phyloP scores from a whole-genome alignment of 2,113 vertebrate species.

The Proteles cristata region DNA sequence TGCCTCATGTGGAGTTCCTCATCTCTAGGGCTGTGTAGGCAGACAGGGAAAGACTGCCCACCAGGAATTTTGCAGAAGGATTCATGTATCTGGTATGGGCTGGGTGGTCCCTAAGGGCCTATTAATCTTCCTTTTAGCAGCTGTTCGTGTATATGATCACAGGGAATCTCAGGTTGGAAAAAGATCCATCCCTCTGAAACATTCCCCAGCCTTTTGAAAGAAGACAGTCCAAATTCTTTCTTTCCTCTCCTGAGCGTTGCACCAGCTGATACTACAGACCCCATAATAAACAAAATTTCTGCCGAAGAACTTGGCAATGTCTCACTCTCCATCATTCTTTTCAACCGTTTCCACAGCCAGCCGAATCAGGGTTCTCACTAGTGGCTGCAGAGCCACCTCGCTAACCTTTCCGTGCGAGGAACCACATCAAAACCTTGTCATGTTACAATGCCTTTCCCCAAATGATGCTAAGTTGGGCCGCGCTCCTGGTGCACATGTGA shows the following conservation, averaged over 20 bases:
- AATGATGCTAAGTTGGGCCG: conserved; percentile 74
- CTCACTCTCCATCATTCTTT: conserved; percentile 64
- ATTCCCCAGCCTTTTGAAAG: conserved; percentile 38
- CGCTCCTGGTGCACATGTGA: conserved; percentile 55
- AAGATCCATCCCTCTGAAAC: neutral
- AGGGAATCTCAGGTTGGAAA: neutral
- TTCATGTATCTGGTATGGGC: neutral
- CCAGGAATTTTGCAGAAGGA: neutral
- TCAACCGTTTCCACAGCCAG: neutral
- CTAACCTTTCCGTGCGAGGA: conserved; percentile 71
- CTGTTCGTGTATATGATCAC: neutral
- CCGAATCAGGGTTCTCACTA: conserved; percentile 55
- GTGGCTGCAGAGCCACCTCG: conserved; percentile 55
- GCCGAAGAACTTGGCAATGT: conserved; percentile 49
- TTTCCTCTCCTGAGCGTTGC: neutral
- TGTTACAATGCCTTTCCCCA: conserved; percentile 51
- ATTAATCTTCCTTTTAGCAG: conserved; percentile 60
- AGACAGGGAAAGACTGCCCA: neutral
- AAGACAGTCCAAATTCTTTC: conserved; percentile 56
- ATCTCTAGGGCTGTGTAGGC: neutral
- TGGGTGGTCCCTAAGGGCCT: neutral
- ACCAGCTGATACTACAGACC: conserved; percentile 44
- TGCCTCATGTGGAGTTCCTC: neutral
- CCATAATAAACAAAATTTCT: conserved; percentile 64
- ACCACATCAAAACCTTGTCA: conserved; percentile 76